Evolutionary conservation across 2,797 vertebrate species (phyloP), one percentile per base, ranked within the genome.

Genomic region (Sebastes itinus): DNA sequence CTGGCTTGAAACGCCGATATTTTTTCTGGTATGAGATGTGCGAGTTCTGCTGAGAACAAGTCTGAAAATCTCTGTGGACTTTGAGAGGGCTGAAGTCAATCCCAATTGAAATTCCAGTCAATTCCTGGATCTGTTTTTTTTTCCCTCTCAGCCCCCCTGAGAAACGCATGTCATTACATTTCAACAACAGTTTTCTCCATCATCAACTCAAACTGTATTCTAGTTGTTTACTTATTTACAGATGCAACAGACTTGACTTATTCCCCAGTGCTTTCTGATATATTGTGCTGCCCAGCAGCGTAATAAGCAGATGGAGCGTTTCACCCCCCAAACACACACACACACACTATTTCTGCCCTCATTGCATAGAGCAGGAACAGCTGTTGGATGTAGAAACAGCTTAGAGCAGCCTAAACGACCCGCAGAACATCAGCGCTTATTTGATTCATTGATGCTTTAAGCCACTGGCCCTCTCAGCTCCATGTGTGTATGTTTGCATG

Each of bases 331-430:
- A 38, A 64, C 33, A 64, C n/a, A 23, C 61, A 13, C 13, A n/a
- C 6, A 30, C 18, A 52, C 28, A 65, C 63, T 74, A 69, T 82
- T 72, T 79, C 70, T 79, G 73, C 67, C 76, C 83, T 83, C 58
- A 27, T 68, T 88, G 80, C 84, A 72, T 56, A 38, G 77, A 80
- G 81, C 58, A 60, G 73, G 18, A 90, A 75, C 92, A 92, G 92
- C 90, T 92, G 91, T 78, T 90, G 76, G 82, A 84, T 87, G 91
- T 88, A 88, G 85, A 87, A 92, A 88, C 84, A 84, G 91, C 90
- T 93, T 78, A 82, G 77, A 80, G 89, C 90, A 9, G 38, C 83
- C 84, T 63, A 33, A 80, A 93, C 85, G 85, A 91, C 90, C 91
- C 80, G 82, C 88, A 86, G 69, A 88, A 84, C 87, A 89, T 88